Conservation (phyloP, 2,888 invertebrate species). For the Drosophila incognita region DNA sequence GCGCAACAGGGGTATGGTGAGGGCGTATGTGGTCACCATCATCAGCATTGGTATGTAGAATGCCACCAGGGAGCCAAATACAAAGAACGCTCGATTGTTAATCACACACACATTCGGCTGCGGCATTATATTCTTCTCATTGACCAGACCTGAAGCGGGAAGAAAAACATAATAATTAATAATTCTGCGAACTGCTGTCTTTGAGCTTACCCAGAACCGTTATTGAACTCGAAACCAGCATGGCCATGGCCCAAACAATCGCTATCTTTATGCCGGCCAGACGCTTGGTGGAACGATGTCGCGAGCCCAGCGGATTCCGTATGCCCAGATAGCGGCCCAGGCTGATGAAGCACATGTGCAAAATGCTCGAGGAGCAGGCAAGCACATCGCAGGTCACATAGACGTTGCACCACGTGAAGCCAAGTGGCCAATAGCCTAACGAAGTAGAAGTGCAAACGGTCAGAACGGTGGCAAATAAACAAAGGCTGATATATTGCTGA, state of each 20-base stretch:
- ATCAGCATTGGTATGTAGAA: constrained; percentile 98
- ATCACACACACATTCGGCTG: constrained; percentile 91
- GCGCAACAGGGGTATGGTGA: constrained; percentile 94
- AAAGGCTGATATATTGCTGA: too few relatives aligned
- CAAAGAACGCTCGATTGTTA: constrained; percentile 94
- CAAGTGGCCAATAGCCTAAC: constrained; percentile 95
- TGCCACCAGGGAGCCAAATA: constrained; percentile 95
- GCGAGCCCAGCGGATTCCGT: constrained; percentile 93
- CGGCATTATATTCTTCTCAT: constrained; percentile 93
- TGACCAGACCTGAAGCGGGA: constrained; percentile 88
- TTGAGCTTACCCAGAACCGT: constrained; percentile 90
- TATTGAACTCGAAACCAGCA: constrained; percentile 94
- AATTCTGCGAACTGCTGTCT: neutral
- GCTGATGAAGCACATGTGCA: constrained; percentile 97
- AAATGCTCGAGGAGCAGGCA: constrained; percentile 97
- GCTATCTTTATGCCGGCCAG: constrained; percentile 95
- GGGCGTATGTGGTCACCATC: constrained; percentile 96
- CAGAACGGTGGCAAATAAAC: neutral
- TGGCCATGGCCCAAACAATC: constrained; percentile 95
- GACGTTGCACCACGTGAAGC: constrained; percentile 96
- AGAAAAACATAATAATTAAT: neutral
- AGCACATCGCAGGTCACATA: constrained; percentile 98
- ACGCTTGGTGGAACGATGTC: constrained; percentile 93
- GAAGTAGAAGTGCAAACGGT: constrained; percentile 4
- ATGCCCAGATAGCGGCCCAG: constrained; percentile 95